Percentiles rank a stretch among this genome's conserved stretches.
phyloP scores from a whole-genome alignment of 1,140 invertebrate genomes.

The Drosophila willistoni region DNA sequence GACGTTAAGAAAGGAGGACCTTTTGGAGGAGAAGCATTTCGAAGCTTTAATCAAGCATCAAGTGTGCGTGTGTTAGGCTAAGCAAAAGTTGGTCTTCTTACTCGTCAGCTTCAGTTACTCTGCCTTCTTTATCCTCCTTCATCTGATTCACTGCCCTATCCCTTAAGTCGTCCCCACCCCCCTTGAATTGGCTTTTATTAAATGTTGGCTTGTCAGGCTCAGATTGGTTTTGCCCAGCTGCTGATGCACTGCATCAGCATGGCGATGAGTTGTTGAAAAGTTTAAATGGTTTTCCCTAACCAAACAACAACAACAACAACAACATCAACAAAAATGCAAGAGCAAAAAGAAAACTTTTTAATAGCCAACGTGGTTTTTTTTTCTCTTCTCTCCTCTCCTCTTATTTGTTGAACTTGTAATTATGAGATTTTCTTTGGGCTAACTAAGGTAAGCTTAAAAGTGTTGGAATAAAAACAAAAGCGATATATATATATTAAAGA shows the following conservation, averaged over 20 bases:
- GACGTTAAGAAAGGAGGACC: slow-evolving; percentile 23
- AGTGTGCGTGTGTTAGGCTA: slow-evolving; percentile 13
- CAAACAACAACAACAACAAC: slow-evolving; percentile 18
- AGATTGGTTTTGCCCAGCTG: slow-evolving; percentile 56
- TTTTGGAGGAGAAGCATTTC: slow-evolving; percentile 24
- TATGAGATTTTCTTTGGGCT: slow-evolving; percentile 11
- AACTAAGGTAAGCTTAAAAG: slow-evolving; percentile 8
- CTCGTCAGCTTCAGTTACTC: slow-evolving; percentile 35
- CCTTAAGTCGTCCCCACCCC: neutral
- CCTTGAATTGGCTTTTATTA: slow-evolving; percentile 65
- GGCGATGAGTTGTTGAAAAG: slow-evolving; percentile 74
- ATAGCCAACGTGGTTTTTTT: slow-evolving; percentile 3
- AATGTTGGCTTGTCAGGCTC: slow-evolving; percentile 72
- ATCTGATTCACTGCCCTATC: slow-evolving; percentile 15
- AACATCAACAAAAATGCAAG: neutral
- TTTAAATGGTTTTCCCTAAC: slow-evolving; percentile 72
- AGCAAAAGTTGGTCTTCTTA: slow-evolving; percentile 51
- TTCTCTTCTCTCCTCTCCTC: neutral
- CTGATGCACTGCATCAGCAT: slow-evolving; percentile 28
- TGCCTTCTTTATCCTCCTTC: slow-evolving; percentile 17
- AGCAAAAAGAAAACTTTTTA: slow-evolving; percentile 26
- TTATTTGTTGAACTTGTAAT: slow-evolving; percentile 11
- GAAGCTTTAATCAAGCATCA: slow-evolving; percentile 74
- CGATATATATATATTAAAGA: neutral
- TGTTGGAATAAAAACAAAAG: slow-evolving; percentile 1